Conservation (phyloP, 2,113 vertebrate species). For the Tympanuchus pallidicinctus region DNA sequence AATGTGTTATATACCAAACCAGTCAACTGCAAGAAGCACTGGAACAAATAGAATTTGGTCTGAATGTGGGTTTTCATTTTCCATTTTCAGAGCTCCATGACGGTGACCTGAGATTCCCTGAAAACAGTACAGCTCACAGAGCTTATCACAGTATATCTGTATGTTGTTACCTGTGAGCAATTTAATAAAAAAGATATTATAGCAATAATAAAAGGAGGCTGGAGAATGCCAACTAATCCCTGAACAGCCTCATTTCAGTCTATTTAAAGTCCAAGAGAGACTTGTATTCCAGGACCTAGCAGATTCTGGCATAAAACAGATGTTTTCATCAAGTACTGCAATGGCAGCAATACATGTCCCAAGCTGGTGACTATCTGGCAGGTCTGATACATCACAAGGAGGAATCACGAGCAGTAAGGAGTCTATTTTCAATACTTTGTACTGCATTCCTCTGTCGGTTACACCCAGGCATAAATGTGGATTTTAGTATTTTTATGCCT, state of each 20-base stretch:
- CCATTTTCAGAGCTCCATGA: neutral
- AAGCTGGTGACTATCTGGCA: neutral
- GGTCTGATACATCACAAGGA: neutral
- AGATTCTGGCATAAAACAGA: slow-evolving; percentile 31
- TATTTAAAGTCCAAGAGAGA: slow-evolving; percentile 55
- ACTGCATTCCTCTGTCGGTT: neutral
- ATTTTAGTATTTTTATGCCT: neutral
- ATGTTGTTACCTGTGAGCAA: slow-evolving; percentile 47
- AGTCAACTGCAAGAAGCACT: neutral
- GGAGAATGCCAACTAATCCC: slow-evolving; percentile 45
- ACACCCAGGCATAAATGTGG: neutral
- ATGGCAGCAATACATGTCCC: neutral
- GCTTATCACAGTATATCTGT: neutral
- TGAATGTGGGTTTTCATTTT: neutral
- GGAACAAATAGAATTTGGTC: neutral
- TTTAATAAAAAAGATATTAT: slow-evolving; percentile 59
- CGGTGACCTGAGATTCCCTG: neutral
- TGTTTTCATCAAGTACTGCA: slow-evolving; percentile 16
- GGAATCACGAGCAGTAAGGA: neutral
- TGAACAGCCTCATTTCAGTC: slow-evolving; percentile 46
- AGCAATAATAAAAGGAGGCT: slow-evolving; percentile 20
- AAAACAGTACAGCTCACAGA: neutral
- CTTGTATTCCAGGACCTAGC: neutral
- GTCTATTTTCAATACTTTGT: neutral
- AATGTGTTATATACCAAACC: neutral